phyloP scores from a whole-genome alignment of 2,113 vertebrate genomes.

The Peromyscus californicus region DNA sequence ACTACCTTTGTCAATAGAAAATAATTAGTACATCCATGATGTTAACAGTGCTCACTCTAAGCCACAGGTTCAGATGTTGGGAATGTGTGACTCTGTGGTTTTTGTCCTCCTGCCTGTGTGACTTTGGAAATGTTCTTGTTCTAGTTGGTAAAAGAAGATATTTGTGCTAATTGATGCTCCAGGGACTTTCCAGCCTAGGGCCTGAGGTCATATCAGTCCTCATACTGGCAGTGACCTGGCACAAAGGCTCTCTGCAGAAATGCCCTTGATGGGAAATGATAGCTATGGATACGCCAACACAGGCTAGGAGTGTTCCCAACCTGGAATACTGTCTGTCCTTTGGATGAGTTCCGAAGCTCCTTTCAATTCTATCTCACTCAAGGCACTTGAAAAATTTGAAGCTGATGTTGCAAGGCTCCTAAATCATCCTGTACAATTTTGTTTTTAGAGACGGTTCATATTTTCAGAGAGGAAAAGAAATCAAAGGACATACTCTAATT shows the following conservation, averaged over 20 bases:
- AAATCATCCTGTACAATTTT: slow-evolving; percentile 49
- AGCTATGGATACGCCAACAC: neutral
- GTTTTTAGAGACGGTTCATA: neutral
- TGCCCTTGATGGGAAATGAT: slow-evolving; percentile 55
- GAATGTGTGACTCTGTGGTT: neutral
- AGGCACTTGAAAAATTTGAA: slow-evolving; percentile 37
- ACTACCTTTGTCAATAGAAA: neutral
- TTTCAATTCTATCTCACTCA: neutral
- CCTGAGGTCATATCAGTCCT: slow-evolving; percentile 28
- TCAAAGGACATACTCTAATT: slow-evolving; percentile 59
- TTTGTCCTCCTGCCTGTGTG: neutral
- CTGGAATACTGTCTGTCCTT: slow-evolving; percentile 17
- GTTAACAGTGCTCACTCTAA: neutral
- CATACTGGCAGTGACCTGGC: slow-evolving; percentile 1
- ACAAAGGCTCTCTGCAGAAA: slow-evolving; percentile 18
- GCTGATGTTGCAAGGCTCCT: slow-evolving; percentile 33
- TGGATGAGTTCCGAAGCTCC: neutral
- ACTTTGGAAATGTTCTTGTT: slow-evolving; percentile 68
- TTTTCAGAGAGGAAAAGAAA: slow-evolving; percentile 55
- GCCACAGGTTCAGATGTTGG: neutral
- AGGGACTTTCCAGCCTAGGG: slow-evolving; percentile 64
- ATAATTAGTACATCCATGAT: neutral
- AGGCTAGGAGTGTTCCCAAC: neutral
- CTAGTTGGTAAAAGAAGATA: slow-evolving; percentile 26
- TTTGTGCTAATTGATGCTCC: slow-evolving; percentile 54